Evolutionary conservation across 2,797 vertebrate species (phyloP).

Genomic region (Mus spretus): DNA sequence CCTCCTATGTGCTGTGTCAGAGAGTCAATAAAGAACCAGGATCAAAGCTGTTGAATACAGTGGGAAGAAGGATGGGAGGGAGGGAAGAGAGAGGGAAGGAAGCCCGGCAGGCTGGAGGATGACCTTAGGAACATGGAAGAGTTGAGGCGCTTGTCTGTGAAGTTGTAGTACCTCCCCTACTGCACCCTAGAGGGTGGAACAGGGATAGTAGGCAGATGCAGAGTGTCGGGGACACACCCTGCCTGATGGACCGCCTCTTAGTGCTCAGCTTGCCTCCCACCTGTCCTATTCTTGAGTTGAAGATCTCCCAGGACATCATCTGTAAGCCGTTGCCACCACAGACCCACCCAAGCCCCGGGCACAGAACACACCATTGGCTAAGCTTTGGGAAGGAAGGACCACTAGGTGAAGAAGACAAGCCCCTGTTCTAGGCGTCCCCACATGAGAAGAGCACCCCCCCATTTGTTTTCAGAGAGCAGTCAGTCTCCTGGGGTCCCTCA

Average conservation of each 20-base stretch:
- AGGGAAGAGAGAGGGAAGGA: not conserved
- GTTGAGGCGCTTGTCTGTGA: not conserved
- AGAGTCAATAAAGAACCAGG: not conserved
- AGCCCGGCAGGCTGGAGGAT: not conserved
- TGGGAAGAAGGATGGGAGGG: not conserved
- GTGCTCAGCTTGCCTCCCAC: not conserved
- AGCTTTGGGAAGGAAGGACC: not conserved
- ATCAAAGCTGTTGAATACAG: not conserved
- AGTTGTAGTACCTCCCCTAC: slow-evolving; percentile 18
- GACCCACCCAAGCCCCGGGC: slow-evolving; percentile 3
- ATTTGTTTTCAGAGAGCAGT: not conserved
- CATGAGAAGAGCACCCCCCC: not conserved
- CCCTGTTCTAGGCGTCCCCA: not conserved
- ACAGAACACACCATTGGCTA: not conserved
- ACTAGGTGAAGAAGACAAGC: not conserved
- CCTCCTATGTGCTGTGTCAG: not conserved
- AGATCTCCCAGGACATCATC: not conserved
- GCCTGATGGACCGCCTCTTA: not conserved
- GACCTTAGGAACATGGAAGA: not conserved
- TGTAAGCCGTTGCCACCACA: not conserved
- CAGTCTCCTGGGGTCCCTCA: not conserved
- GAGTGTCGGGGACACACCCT: not conserved
- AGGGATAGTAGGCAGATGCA: not conserved
- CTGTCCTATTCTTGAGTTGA: not conserved
- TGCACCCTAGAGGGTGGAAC: not conserved